Percentiles rank a stretch among this genome's conserved stretches.
Conservation (phyloP, 2,113 vertebrate species). For the Malurus melanocephalus region DNA sequence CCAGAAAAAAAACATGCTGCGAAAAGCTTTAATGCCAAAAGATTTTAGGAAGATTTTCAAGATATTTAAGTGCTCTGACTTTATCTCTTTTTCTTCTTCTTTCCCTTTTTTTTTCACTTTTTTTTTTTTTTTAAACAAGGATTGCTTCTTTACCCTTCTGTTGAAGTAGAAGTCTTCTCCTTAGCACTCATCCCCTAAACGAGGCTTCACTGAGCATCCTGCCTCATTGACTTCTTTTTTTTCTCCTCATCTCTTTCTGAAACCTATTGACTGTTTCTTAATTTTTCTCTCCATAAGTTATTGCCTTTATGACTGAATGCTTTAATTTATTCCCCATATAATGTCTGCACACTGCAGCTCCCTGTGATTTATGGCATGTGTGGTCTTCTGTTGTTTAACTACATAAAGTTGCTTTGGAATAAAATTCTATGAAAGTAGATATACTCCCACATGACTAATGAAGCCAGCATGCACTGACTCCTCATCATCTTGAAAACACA, state of each 20-base stretch:
- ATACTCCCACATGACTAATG: background rate
- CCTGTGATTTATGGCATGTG: constrained; percentile 11
- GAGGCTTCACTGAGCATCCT: background rate
- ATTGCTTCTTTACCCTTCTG: background rate
- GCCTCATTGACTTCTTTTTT: constrained; percentile 16
- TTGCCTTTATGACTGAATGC: constrained; percentile 11
- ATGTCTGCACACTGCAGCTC: background rate
- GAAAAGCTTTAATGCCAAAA: background rate
- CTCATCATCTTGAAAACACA: background rate
- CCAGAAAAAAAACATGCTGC: background rate
- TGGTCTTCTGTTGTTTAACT: constrained; percentile 16
- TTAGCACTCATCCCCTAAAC: background rate
- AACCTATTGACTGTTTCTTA: constrained; percentile 42
- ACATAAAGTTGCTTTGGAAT: background rate
- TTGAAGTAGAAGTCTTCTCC: background rate
- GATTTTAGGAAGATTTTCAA: background rate
- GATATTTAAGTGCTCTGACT: rapidly evolving
- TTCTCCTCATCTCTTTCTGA: background rate
- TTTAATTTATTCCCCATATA: constrained; percentile 19
- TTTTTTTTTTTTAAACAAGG: background rate
- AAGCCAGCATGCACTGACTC: background rate
- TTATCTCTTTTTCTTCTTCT: background rate
- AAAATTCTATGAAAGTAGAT: background rate
- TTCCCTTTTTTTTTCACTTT: background rate
- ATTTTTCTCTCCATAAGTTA: constrained; percentile 43